Conservation (phyloP, 2,888 invertebrate species). For the Alentia gelatinosa region DNA sequence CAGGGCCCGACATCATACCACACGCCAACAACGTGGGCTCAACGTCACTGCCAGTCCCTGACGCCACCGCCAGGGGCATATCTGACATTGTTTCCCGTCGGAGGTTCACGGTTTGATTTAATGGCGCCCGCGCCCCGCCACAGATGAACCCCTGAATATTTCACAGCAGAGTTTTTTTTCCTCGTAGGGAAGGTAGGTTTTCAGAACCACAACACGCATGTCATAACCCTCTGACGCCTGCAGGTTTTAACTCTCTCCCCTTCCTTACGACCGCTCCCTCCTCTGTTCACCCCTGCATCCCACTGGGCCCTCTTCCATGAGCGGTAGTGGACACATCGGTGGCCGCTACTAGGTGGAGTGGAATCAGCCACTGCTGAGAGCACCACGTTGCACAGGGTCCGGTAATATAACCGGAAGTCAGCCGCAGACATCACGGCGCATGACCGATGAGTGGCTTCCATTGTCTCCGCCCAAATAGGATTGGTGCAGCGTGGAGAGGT, state of each 20-base stretch:
- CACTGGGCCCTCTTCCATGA: too few relatives aligned
- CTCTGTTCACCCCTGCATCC: too few relatives aligned
- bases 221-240: neutral
- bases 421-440: neutral
- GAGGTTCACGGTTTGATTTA: neutral
- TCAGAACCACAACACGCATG: neutral
- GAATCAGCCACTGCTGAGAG: neutral
- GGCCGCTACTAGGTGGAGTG: too few relatives aligned
- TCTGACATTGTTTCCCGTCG: neutral
- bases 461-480: neutral
- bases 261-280: too few relatives aligned
- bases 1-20: neutral
- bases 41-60: neutral
- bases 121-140: neutral
- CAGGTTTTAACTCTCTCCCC: too few relatives aligned
- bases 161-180: neutral
- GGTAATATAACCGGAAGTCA: neutral
- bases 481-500: neutral
- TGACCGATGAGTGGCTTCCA: neutral
- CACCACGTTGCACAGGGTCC: neutral
- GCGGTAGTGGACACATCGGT: too few relatives aligned
- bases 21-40: constrained; percentile 4
- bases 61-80: neutral
- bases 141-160: neutral
- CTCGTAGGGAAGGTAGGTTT: neutral